Evolutionary conservation across 1,140 invertebrate species (phyloP), one percentile per base, ranked within the genome.

Genomic region (Phthorimaea operculella): DNA sequence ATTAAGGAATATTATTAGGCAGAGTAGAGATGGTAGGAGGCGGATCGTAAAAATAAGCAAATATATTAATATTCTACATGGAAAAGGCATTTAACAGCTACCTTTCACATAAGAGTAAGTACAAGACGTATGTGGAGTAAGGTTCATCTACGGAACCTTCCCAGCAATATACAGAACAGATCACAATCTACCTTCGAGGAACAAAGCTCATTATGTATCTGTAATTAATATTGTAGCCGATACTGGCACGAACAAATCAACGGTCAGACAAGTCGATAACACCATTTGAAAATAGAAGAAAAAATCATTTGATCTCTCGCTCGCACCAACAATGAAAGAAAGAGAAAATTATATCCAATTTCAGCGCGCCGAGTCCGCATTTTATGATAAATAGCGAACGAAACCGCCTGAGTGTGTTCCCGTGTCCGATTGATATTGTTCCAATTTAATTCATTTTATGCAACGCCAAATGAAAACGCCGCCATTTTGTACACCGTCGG

Each of bases 351-450:
- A 59, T 48, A 61, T 62, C 74, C 68, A 72, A 76, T 79, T 71
- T 73, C 61, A 68, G 58, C 58, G 50, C 64, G 50, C 64, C 52
- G 55, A 59, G 62, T 70, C 69, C 70, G 72, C 73, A 75, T 76
- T 76, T 76, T 77, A 78, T 78, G 74, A 78, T 81, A 81, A 78
- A 78, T 76, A 75, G 72, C 66, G 64, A 67, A 72, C 44, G 62
- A 63, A 68, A 66, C 61, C 62, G 62, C 57, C 57, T 70, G 70
- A 80, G 76, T 76, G 76, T 74, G 64, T 79, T 83, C 71, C 57
- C 74, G 69, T 80, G 75, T 79, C 65, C 70, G 66, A 76, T 76
- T 75, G 75, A 72, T 77, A 76, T 77, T 81, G 76, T 78, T 72
- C 70, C 64, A 65, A 70, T 77, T 79, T 79, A 72, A 79, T 79